Conservation (phyloP, 2,797 vertebrate genomes). For the Premnoplex brunnescens region DNA sequence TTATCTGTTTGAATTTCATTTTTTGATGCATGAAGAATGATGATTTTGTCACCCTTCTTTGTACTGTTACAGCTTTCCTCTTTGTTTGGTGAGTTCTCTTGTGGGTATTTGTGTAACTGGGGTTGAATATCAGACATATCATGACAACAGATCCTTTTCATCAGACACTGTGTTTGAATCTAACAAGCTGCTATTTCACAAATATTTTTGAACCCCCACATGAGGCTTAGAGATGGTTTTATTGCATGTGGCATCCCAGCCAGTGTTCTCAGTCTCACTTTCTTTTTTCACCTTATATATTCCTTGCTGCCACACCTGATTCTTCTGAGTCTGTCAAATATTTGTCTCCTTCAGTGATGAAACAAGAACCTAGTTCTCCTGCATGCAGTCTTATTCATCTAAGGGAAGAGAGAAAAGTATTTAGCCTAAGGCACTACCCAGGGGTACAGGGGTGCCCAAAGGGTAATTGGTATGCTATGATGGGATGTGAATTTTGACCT, state of each 20-base stretch:
- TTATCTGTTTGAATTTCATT: neutral
- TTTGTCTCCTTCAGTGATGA: neutral
- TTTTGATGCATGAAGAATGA: neutral
- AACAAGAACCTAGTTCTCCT: neutral
- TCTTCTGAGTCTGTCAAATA: neutral
- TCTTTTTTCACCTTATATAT: neutral
- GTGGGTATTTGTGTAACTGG: neutral
- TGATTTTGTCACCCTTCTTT: neutral
- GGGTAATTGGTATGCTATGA: neutral
- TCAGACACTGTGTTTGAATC: neutral
- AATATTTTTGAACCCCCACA: neutral
- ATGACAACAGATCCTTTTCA: neutral
- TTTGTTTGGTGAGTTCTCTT: neutral
- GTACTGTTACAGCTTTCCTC: neutral
- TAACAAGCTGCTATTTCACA: neutral
- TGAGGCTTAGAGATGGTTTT: neutral
- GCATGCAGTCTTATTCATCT: neutral
- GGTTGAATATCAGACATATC: neutral
- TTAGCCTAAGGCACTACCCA: neutral
- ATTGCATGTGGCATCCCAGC: neutral
- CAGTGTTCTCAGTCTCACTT: neutral
- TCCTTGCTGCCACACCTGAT: neutral
- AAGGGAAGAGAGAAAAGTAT: neutral
- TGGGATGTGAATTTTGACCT: neutral
- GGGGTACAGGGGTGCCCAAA: neutral